Percentiles rank a stretch among this genome's conserved stretches.
These are phyloP conservation scores for Molorchus minor DNA, from an alignment of 2,888 invertebrate species.

Conservation along the genomic window DNA sequence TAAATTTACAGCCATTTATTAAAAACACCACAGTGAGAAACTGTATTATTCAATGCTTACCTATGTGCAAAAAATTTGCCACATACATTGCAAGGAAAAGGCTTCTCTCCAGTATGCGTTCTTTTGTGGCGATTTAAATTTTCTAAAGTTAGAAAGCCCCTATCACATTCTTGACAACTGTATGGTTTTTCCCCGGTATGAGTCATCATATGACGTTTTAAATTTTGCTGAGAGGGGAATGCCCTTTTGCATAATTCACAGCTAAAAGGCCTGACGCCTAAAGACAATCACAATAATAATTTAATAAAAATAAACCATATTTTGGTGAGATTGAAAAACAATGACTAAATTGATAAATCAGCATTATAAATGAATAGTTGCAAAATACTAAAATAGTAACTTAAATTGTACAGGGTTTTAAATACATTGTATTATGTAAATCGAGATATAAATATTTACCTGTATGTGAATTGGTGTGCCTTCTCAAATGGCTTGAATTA, in stretches of 20 bases:
- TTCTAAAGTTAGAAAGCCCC: conserved; percentile 52
- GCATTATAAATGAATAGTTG: conserved; percentile 2
- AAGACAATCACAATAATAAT: conserved; percentile 18
- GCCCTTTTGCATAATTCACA: conserved; percentile 54
- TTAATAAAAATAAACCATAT: not conserved
- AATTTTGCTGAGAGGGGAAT: conserved; percentile 54
- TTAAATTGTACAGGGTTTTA: no score
- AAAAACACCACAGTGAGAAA: no score
- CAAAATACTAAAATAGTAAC: no score
- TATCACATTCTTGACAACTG: conserved; percentile 51
- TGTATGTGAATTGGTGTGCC: conserved; percentile 56
- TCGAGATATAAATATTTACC: no score
- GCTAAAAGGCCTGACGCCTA: conserved; percentile 51
- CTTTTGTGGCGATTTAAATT: conserved; percentile 56
- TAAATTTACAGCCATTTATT: not conserved
- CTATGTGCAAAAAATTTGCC: conserved; percentile 55
- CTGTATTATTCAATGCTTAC: no score
- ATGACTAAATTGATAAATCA: not conserved
- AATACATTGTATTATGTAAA: no score
- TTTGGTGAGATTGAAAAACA: not conserved
- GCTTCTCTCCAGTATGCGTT: conserved; percentile 58
- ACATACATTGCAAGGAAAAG: conserved; percentile 53
- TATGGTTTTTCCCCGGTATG: conserved; percentile 57
- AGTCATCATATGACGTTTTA: conserved; percentile 55
- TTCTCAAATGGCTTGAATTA: conserved; percentile 52